A percentile compares a stretch with the other conserved stretches of the same genome.
Evolutionary conservation across 2,888 invertebrate species (phyloP).

Genomic region (Dasysyrphus albostriatus): DNA sequence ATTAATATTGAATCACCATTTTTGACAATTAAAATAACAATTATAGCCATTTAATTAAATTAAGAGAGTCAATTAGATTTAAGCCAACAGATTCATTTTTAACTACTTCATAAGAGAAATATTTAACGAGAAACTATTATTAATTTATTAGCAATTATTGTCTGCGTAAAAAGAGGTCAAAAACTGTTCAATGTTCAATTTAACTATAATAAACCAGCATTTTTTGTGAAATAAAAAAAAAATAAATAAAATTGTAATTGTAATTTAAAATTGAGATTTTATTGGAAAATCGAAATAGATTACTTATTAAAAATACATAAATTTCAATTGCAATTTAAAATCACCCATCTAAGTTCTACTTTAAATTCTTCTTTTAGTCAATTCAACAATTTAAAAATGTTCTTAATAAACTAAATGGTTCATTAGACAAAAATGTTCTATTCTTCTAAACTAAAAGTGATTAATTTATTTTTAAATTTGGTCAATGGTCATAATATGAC

Average conservation of each 20-base stretch:
- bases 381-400: conserved; percentile 34
- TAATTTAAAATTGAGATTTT: conserved; percentile 32
- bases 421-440: background rate
- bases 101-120: background rate
- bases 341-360: no score
- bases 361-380: conserved; percentile 1
- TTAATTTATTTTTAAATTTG: conserved; percentile 23
- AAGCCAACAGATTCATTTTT: background rate
- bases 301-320: conserved; percentile 50
- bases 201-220: background rate
- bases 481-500: background rate
- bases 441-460: conserved; percentile 5
- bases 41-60: background rate
- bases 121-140: background rate
- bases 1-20: no score
- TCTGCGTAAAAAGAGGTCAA: background rate
- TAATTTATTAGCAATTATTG: background rate
- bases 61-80: background rate
- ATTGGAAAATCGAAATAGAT: conserved; percentile 28
- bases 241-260: background rate
- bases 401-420: conserved; percentile 29
- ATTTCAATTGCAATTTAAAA: conserved; percentile 16
- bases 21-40: no score
- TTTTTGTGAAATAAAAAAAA: background rate
- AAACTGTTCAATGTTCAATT: background rate